Evolutionary conservation across 2,113 vertebrate species (phyloP).

Genomic region (Alexandromys fortis): DNA sequence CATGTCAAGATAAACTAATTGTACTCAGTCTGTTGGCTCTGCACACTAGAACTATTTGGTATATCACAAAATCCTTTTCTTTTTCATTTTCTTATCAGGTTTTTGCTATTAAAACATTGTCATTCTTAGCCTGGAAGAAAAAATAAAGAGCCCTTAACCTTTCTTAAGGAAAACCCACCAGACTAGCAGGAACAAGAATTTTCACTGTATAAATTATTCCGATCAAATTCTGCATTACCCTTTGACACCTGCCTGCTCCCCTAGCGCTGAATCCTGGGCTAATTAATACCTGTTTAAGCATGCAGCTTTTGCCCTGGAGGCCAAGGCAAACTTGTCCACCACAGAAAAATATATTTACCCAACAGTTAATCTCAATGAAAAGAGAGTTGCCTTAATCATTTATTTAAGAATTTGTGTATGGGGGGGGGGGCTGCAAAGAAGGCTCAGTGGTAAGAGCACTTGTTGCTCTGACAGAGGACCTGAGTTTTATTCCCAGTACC

Average conservation of each 20-base stretch:
- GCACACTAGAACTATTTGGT: not conserved
- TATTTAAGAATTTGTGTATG: conserved; percentile 6
- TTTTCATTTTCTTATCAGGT: conserved; percentile 17
- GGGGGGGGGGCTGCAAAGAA: no score
- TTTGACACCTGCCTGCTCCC: conserved; percentile 61
- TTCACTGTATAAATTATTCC: conserved; percentile 75
- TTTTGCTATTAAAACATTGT: conserved; percentile 63
- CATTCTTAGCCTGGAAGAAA: conserved; percentile 28
- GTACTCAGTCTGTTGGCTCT: not conserved
- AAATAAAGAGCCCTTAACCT: not conserved
- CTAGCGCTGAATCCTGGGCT: conserved; percentile 28
- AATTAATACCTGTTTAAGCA: conserved; percentile 77
- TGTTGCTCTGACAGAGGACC: not conserved
- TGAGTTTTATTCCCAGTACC: not conserved
- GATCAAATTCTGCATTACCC: conserved; percentile 77
- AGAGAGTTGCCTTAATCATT: not conserved
- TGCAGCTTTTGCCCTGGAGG: conserved; percentile 62
- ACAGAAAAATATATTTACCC: conserved; percentile 49
- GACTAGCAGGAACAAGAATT: conserved; percentile 67
- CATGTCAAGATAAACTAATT: conserved; percentile 61
- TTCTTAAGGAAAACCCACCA: conserved; percentile 64
- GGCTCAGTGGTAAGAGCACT: not conserved
- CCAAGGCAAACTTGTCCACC: conserved; percentile 60
- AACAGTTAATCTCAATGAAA: conserved; percentile 34
- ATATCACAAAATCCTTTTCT: not conserved